These are phyloP conservation scores for Cyclura pinguis DNA, from an alignment of 2,797 vertebrate genomes.

Conservation along the genomic window DNA sequence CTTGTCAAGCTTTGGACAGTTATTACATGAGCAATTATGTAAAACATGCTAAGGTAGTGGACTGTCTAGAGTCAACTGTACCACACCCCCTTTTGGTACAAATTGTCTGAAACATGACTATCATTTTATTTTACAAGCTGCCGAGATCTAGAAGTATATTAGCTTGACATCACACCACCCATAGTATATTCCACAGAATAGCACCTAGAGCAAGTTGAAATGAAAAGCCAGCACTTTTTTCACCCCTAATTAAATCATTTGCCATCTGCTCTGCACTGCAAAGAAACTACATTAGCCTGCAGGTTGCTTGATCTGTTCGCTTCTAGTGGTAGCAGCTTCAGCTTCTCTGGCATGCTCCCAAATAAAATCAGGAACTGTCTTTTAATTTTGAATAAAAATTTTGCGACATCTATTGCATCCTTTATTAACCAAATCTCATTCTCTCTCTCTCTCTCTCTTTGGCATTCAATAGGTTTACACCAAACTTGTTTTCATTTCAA, in stretches of 20 bases:
- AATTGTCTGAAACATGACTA: accelerated
- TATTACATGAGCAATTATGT: background rate
- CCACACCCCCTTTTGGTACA: background rate
- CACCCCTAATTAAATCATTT: slow-evolving; percentile 12
- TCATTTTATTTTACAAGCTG: background rate
- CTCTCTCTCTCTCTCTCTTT: background rate
- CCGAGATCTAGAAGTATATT: slow-evolving; percentile 1
- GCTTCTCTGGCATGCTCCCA: background rate
- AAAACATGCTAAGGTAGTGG: background rate
- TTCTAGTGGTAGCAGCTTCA: slow-evolving; percentile 20
- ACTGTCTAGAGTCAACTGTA: background rate
- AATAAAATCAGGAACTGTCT: slow-evolving; percentile 27
- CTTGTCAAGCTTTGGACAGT: background rate
- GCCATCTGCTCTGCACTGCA: slow-evolving; percentile 37
- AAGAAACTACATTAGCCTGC: slow-evolving; percentile 35
- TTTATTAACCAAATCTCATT: slow-evolving; percentile 1
- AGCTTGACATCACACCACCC: background rate
- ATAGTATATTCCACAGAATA: background rate
- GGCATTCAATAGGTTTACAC: background rate
- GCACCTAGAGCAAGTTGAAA: accelerated
- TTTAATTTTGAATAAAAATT: slow-evolving; percentile 43
- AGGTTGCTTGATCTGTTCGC: slow-evolving; percentile 41
- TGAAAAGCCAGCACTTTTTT: background rate
- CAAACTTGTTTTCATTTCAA: slow-evolving; percentile 4
- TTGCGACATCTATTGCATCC: background rate